phyloP scores from a whole-genome alignment of 1,140 invertebrate genomes.

The Tribolium madens region DNA sequence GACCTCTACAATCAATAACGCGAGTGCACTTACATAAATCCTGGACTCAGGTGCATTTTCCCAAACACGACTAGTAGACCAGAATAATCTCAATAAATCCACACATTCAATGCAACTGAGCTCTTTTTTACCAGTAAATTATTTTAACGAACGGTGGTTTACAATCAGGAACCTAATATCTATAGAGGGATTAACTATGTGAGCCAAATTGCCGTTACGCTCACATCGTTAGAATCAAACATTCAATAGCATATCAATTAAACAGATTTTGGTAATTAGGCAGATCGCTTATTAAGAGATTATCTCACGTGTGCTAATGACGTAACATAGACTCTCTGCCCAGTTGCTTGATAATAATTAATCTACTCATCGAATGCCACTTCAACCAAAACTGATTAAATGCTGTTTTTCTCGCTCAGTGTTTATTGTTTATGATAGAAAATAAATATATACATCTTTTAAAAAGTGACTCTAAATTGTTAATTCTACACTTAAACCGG shows the following conservation, averaged over 20 bases:
- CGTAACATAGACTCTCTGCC: neutral
- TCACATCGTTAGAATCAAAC: neutral
- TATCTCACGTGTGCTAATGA: conserved; percentile 44
- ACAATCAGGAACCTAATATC: neutral
- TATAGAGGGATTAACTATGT: neutral
- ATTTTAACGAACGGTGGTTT: neutral
- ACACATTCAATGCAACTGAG: conserved; percentile 30
- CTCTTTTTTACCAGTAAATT: neutral
- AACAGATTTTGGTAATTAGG: conserved; percentile 31
- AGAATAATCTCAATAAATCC: conserved; percentile 56
- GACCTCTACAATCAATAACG: conserved; percentile 57
- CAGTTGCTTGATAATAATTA: conserved; percentile 31
- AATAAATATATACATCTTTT: neutral
- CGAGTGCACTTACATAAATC: conserved; percentile 58
- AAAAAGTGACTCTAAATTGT: neutral
- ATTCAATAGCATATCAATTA: conserved; percentile 24
- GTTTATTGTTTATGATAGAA: neutral
- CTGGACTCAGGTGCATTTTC: conserved; percentile 56
- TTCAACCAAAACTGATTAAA: conserved; percentile 19
- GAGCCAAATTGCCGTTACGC: neutral
- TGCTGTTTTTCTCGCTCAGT: neutral
- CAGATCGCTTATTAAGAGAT: conserved; percentile 20
- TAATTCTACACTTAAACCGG: neutral
- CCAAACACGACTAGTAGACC: conserved; percentile 42
- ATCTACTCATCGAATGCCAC: neutral